Base-by-base conservation (phyloP, 1,140 invertebrate species). In the Drosophila pseudoobscura region DNA sequence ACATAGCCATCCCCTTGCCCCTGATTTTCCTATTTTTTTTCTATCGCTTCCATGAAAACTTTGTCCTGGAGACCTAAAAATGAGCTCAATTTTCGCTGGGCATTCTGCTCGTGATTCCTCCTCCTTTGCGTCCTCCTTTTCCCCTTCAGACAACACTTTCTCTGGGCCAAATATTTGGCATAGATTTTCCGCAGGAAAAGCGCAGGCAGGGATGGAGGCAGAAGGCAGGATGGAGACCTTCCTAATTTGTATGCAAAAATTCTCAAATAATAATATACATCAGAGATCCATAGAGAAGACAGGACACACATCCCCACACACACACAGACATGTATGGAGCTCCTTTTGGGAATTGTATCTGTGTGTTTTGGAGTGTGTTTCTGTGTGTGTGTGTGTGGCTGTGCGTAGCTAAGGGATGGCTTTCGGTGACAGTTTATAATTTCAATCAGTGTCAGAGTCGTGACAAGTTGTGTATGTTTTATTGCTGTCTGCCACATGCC, bases 221-320 rank as follows among this genome's bases (percentile, higher is more conserved):
- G 53, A 20, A 65, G 58, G 54, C 49, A 47, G 51, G 43, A 29
- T 51, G 58, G 45, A 64, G 70, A 65, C 57, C 75, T 77, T 80
- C 74, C 87, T 78, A 85, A 85, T 87, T 85, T 78, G 79, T 87
- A 61, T 87, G 63, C 64, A 64, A 74, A 78, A 87, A 68, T 87
- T 39, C 79, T 68, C 62, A 78, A 87, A 87, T 87, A 80, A 68
- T 75, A 80, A 68, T 75, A 77, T 73, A 52, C 65, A 47, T 50
- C 35, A 13, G 35, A 39, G 35, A 39, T 39, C 35, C 11, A 13
- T 39, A 43, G 65, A 53, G 9, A 65, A 54, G 56, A 49, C 24
- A 26, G 24, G 24, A 26, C 66, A 62, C 58, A 61, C 52, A 47
- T 44, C 45, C 20, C 20, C 20, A 17, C 17, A 17, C 17, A 17